phyloP scores from a whole-genome alignment of 2,888 invertebrate species.

The Venustoraphidia nigricollis region DNA sequence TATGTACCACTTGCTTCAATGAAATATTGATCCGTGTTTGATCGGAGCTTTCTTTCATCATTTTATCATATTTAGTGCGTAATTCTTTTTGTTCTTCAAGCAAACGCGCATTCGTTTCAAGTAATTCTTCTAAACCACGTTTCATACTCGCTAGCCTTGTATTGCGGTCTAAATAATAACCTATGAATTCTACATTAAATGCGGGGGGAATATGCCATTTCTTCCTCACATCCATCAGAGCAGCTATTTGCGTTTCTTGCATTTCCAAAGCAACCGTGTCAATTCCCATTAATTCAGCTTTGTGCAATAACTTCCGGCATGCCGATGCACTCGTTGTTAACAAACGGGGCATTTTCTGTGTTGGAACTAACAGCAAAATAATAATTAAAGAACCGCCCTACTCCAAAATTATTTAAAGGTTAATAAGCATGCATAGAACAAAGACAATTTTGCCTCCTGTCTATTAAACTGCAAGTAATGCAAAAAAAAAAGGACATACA shows the following conservation, averaged over 20 bases:
- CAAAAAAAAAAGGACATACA: too few relatives aligned
- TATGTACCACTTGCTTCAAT: constrained; percentile 42
- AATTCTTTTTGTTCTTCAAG: constrained; percentile 63
- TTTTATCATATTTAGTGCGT: constrained; percentile 59
- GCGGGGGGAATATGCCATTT: constrained; percentile 93
- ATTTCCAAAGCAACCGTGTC: constrained; percentile 67
- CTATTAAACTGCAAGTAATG: too few relatives aligned
- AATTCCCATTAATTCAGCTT: constrained; percentile 83
- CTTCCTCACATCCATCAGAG: constrained; percentile 71
- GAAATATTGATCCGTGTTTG: constrained; percentile 40
- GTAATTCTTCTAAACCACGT: constrained; percentile 55
- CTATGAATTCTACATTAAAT: constrained; percentile 87
- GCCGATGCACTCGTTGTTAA: constrained; percentile 84
- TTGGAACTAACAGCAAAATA: constrained; percentile 50
- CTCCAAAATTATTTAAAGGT: background rate
- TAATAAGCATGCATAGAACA: background rate
- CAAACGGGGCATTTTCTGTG: constrained; percentile 85
- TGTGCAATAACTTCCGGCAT: constrained; percentile 62
- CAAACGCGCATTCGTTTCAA: constrained; percentile 56
- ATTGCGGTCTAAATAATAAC: constrained; percentile 84
- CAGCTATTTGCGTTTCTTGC: constrained; percentile 68
- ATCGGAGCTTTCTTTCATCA: constrained; percentile 47
- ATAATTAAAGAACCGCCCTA: constrained; percentile 5
- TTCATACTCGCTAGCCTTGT: constrained; percentile 65
- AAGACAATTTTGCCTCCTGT: too few relatives aligned